phyloP scores from a whole-genome alignment of 2,797 vertebrate species.

The Acanthornis magna region DNA sequence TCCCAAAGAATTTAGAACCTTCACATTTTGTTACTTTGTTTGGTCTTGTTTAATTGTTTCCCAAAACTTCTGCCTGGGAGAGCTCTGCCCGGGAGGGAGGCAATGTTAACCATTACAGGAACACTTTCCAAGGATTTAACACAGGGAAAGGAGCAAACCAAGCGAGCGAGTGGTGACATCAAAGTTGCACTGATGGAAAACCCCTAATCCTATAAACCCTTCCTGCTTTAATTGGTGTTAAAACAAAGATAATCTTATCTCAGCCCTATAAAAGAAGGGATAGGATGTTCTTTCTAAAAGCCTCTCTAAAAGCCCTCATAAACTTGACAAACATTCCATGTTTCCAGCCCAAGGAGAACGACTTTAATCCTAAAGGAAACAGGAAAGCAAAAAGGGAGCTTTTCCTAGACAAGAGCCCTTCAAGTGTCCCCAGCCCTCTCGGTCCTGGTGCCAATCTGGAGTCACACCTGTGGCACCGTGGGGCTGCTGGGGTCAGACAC shows the following conservation, averaged over 20 bases:
- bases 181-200: conserved; percentile 64
- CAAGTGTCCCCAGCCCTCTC: background rate
- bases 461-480: accelerated
- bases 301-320: conserved; percentile 66
- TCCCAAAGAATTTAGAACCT: conserved; percentile 13
- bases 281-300: conserved; percentile 43
- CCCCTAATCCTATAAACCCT: conserved; percentile 68
- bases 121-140: background rate
- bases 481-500: background rate
- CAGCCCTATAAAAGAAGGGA: conserved; percentile 55
- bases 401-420: background rate
- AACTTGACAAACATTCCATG: conserved; percentile 69
- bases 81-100: conserved; percentile 10
- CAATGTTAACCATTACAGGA: conserved; percentile 12
- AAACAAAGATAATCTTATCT: conserved; percentile 75
- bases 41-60: conserved; percentile 49
- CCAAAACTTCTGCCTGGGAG: conserved; percentile 53
- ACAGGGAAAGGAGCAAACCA: background rate
- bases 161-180: conserved; percentile 46
- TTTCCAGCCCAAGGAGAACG: conserved; percentile 11
- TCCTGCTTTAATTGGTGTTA: conserved; percentile 66
- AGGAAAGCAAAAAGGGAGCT: background rate
- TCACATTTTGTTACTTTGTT: conserved; percentile 13
- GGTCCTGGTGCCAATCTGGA: background rate
- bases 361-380: conserved; percentile 48